These are phyloP conservation scores for Idaea biselata DNA, from an alignment of 2,888 invertebrate genomes.

Conservation along the genomic window DNA sequence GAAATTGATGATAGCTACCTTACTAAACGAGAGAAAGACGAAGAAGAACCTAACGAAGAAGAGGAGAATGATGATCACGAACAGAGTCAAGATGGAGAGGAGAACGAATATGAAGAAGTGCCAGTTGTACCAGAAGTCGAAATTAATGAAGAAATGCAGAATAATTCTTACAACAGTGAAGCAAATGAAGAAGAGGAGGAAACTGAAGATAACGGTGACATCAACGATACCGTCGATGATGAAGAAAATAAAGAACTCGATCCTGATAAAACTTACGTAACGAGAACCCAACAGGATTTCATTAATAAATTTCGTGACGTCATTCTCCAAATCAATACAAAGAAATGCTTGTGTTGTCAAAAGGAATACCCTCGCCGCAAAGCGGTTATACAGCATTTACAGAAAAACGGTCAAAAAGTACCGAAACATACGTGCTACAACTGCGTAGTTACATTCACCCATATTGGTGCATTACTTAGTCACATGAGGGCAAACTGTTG, in stretches of 20 bases:
- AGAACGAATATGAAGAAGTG: constrained; percentile 65
- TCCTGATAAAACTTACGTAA: constrained; percentile 65
- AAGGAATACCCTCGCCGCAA: constrained; percentile 73
- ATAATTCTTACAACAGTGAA: constrained; percentile 59
- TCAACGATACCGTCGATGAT: constrained; percentile 54
- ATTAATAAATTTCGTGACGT: constrained; percentile 69
- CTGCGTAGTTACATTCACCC: constrained; percentile 80
- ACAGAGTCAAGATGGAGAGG: constrained; percentile 47
- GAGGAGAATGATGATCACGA: constrained; percentile 45
- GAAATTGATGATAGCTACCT: constrained; percentile 40
- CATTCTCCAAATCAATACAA: constrained; percentile 74
- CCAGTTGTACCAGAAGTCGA: constrained; percentile 66
- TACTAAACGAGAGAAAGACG: constrained; percentile 37
- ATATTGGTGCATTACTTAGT: constrained; percentile 74
- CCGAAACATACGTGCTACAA: constrained; percentile 83
- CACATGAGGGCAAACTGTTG: constrained; percentile 76
- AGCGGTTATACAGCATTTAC: constrained; percentile 76
- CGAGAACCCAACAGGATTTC: constrained; percentile 70
- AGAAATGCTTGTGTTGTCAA: constrained; percentile 72
- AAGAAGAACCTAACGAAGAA: constrained; percentile 38
- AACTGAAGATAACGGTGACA: constrained; percentile 43
- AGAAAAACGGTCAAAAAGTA: constrained; percentile 79
- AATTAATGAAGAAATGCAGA: constrained; percentile 72
- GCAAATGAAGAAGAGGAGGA: constrained; percentile 59
- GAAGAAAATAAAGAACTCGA: constrained; percentile 54